phyloP scores from a whole-genome alignment of 2,888 invertebrate genomes.

The Exephanes ischioxanthus region DNA sequence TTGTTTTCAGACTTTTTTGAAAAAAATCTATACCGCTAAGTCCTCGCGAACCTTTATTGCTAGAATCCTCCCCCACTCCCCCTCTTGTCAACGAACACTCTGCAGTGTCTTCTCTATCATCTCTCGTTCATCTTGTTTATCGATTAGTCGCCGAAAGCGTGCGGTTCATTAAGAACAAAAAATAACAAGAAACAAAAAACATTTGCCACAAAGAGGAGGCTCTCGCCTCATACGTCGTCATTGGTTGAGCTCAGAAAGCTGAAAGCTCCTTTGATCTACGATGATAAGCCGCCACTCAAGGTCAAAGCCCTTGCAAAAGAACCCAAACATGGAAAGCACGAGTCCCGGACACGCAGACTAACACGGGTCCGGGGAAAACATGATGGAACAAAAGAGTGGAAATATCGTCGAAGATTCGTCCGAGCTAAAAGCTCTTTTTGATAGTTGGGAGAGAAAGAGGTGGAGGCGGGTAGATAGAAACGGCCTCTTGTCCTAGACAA shows the following conservation, averaged over 20 bases:
- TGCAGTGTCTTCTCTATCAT: not conserved
- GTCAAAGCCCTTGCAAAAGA: constrained; percentile 32
- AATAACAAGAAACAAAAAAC: not conserved
- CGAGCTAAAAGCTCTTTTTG: constrained; percentile 23
- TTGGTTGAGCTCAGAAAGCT: constrained; percentile 1
- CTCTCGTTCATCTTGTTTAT: constrained; percentile 12
- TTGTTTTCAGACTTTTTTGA: constrained; percentile 14
- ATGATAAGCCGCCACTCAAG: constrained; percentile 30
- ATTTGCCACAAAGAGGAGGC: not conserved
- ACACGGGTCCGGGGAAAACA: not conserved
- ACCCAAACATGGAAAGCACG: not conserved
- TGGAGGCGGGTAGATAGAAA: not conserved
- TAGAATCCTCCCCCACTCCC: not conserved
- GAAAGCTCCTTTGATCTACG: constrained; percentile 39
- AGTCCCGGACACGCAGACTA: not conserved
- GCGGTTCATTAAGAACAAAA: not conserved
- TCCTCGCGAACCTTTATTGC: not conserved
- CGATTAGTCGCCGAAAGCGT: constrained; percentile 4
- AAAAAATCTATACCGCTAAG: constrained; percentile 35
- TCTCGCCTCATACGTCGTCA: constrained; percentile 21
- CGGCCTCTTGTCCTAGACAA: not conserved
- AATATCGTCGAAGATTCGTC: not conserved
- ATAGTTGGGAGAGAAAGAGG: not conserved
- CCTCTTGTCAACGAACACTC: not conserved
- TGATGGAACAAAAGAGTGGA: constrained; percentile 17